Evolutionary conservation across 64 coral and sea anemone genomes (phyloP).

Genomic region (Porites lutea): DNA sequence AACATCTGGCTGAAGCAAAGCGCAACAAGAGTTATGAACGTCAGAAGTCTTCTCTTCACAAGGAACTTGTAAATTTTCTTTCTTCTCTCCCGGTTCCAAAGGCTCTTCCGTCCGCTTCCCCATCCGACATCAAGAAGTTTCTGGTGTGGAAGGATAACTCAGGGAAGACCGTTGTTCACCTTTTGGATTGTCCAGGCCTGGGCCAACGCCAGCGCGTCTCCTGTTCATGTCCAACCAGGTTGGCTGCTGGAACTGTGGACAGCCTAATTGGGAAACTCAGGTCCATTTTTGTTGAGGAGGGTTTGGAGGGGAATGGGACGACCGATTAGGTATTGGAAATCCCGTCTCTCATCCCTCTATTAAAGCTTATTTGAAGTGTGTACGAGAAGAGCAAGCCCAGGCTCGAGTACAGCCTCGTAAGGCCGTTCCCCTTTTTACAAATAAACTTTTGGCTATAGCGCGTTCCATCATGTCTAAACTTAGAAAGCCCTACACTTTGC

Average conservation of each 20-base stretch:
- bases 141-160: background rate
- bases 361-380: slow-evolving; percentile 1
- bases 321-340: slow-evolving; percentile 20
- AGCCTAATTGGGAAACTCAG: background rate
- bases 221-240: background rate
- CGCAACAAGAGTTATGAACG: slow-evolving; percentile 39
- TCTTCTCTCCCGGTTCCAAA: slow-evolving; percentile 44
- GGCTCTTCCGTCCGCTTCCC: background rate
- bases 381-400: slow-evolving; percentile 53
- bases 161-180: slow-evolving; percentile 12
- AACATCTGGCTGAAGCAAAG: background rate
- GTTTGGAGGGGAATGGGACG: slow-evolving; percentile 34
- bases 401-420: slow-evolving; percentile 14
- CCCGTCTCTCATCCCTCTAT: slow-evolving; percentile 21
- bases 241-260: too few species aligned
- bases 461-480: background rate
- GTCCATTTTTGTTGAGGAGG: slow-evolving; percentile 16
- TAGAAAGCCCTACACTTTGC: background rate
- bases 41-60: slow-evolving; percentile 43
- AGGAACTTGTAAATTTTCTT: slow-evolving; percentile 50
- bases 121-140: slow-evolving; percentile 39
- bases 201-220: slow-evolving; percentile 20
- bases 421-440: slow-evolving; percentile 20
- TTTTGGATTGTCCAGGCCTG: slow-evolving; percentile 3
- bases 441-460: background rate